phyloP scores from a whole-genome alignment of 2,888 invertebrate genomes.

The Xanthia togata region DNA sequence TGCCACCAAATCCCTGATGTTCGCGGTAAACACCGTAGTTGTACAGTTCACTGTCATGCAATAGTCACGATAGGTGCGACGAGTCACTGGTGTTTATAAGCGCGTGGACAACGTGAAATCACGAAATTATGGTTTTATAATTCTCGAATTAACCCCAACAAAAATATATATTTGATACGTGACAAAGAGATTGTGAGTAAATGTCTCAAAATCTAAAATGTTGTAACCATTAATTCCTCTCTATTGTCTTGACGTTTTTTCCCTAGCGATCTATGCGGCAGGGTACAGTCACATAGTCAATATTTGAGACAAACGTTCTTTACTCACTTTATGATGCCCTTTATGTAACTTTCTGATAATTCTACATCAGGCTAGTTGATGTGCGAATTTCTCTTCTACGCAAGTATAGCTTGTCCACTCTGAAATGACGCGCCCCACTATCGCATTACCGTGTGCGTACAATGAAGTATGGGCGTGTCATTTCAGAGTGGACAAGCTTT shows the following conservation, averaged over 20 bases:
- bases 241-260: constrained; percentile 23
- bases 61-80: constrained; percentile 54
- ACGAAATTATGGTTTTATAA: constrained; percentile 31
- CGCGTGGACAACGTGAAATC: constrained; percentile 35
- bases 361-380: constrained; percentile 36
- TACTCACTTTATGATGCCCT: constrained; percentile 6
- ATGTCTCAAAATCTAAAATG: constrained; percentile 60
- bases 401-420: not conserved
- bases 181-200: constrained; percentile 47
- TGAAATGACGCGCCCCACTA: no score
- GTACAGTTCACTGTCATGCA: constrained; percentile 62
- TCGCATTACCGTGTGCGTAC: no score
- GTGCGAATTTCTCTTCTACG: constrained; percentile 37
- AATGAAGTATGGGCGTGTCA: no score
- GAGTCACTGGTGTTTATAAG: constrained; percentile 53
- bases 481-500: no score
- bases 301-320: constrained; percentile 13
- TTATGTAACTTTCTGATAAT: constrained; percentile 7
- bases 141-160: constrained; percentile 37
- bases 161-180: constrained; percentile 57
- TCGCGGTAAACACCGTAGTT: constrained; percentile 69
- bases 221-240: constrained; percentile 57
- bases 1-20: constrained; percentile 92
- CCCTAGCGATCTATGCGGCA: not conserved
- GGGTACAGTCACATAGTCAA: constrained; percentile 5